phyloP scores from a whole-genome alignment of 1,140 invertebrate genomes.

The Bombus impatiens region DNA sequence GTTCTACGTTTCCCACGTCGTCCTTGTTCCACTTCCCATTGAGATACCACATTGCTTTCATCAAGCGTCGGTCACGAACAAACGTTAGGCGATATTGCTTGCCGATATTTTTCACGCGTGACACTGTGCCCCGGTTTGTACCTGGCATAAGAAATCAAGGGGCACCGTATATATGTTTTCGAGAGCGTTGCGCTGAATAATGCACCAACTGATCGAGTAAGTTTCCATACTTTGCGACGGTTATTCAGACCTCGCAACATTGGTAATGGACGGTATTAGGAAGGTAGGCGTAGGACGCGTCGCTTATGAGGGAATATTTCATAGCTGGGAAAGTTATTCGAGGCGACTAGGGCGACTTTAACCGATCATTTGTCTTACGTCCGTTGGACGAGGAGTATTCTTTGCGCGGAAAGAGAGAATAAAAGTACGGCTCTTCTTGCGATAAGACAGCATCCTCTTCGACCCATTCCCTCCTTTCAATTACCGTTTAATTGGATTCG shows the following conservation, averaged over 20 bases:
- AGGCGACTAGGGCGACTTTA: conserved; percentile 41
- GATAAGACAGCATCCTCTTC: conserved; percentile 11
- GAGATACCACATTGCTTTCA: background rate
- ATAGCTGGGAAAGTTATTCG: conserved; percentile 68
- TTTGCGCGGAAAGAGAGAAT: background rate
- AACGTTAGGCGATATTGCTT: background rate
- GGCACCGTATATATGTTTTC: conserved; percentile 48
- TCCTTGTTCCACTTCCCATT: background rate
- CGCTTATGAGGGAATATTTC: conserved; percentile 72
- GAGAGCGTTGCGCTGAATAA: conserved; percentile 65
- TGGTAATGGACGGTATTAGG: conserved; percentile 70
- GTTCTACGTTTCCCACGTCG: background rate
- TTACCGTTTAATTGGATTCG: conserved; percentile 57
- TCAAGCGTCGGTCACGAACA: too few relatives aligned
- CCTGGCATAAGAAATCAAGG: conserved; percentile 14
- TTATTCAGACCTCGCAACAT: conserved; percentile 39
- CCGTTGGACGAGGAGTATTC: conserved; percentile 23
- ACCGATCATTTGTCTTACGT: conserved; percentile 55
- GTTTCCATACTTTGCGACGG: conserved; percentile 50
- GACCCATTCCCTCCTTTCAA: background rate
- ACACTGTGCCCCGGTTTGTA: background rate
- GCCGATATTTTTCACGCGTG: background rate
- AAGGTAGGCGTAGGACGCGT: conserved; percentile 43
- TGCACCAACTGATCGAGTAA: conserved; percentile 66
- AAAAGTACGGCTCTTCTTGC: background rate